Evolutionary conservation across 2,888 invertebrate genomes (phyloP).

Genomic region (Caenorhabditis becei): DNA sequence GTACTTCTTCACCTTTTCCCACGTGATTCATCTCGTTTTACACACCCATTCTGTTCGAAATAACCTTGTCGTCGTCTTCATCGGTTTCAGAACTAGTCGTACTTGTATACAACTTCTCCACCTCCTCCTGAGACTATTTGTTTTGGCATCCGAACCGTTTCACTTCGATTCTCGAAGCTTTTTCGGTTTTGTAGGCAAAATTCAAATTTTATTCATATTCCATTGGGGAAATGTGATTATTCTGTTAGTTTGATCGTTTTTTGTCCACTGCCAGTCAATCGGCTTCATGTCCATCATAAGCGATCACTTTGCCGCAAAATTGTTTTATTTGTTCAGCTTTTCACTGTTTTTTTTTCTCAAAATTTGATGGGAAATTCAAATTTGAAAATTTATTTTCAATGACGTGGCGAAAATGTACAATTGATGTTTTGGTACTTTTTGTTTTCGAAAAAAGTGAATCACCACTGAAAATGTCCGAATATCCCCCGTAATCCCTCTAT

Average conservation of each 20-base stretch:
- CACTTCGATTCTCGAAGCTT: background rate
- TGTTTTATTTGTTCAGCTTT: no score
- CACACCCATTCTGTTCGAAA: background rate
- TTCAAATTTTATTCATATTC: conserved; percentile 1
- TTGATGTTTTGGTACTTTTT: background rate
- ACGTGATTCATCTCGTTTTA: conserved; percentile 1
- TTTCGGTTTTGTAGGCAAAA: background rate
- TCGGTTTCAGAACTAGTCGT: conserved; percentile 20
- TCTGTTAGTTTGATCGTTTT: background rate
- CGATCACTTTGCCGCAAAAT: conserved; percentile 3
- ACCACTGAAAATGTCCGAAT: background rate
- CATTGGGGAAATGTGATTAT: background rate
- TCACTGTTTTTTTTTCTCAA: background rate
- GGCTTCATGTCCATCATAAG: conserved; percentile 14
- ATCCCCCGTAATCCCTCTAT: conserved; percentile 28
- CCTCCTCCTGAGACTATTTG: conserved; percentile 25
- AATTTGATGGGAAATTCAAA: background rate
- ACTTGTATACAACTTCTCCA: conserved; percentile 4
- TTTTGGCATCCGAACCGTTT: conserved; percentile 42
- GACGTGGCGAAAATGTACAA: background rate
- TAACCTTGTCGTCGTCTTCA: background rate
- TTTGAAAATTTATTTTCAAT: background rate
- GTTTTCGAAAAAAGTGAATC: background rate
- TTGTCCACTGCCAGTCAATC: background rate
- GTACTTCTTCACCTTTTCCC: background rate